phyloP scores from a whole-genome alignment of 2,888 invertebrate genomes.

The Arrhopalites spinosus region DNA sequence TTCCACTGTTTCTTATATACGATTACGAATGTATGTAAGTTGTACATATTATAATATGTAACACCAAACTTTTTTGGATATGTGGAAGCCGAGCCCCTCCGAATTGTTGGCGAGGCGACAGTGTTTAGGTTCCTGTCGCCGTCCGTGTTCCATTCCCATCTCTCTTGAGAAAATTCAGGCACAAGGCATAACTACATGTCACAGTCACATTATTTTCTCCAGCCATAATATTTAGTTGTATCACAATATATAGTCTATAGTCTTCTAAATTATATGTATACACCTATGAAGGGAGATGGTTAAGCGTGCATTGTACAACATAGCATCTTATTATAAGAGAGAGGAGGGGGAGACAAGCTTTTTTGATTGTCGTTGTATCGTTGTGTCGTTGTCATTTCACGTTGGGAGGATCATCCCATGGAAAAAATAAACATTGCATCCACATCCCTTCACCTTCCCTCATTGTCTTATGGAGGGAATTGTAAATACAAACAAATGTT shows the following conservation, averaged over 20 bases:
- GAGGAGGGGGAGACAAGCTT: too few relatives aligned
- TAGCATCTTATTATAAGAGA: too few relatives aligned
- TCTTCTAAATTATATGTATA: too few relatives aligned
- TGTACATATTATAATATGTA: background rate
- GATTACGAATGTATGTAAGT: background rate
- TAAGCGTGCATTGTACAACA: too few relatives aligned
- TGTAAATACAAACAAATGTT: too few relatives aligned
- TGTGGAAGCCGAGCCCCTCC: slow-evolving; percentile 9
- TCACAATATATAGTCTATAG: too few relatives aligned
- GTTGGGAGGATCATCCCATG: background rate
- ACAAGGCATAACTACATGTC: slow-evolving; percentile 24
- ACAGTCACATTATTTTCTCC: slow-evolving; percentile 26
- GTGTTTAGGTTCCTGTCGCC: slow-evolving; percentile 48
- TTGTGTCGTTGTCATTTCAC: background rate
- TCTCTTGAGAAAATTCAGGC: slow-evolving; percentile 13
- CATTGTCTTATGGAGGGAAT: slow-evolving; percentile 24
- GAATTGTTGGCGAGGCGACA: slow-evolving; percentile 42
- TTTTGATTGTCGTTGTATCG: too few relatives aligned
- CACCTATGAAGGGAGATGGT: too few relatives aligned
- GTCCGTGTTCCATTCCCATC: slow-evolving; percentile 39
- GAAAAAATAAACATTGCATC: slow-evolving; percentile 24
- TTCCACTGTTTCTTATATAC: background rate
- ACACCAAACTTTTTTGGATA: background rate
- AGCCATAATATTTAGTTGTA: too few relatives aligned
- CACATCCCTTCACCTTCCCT: slow-evolving; percentile 23